Conservation (phyloP, 92 coral and sea anemone genomes). For the Galaxea fascicularis region DNA sequence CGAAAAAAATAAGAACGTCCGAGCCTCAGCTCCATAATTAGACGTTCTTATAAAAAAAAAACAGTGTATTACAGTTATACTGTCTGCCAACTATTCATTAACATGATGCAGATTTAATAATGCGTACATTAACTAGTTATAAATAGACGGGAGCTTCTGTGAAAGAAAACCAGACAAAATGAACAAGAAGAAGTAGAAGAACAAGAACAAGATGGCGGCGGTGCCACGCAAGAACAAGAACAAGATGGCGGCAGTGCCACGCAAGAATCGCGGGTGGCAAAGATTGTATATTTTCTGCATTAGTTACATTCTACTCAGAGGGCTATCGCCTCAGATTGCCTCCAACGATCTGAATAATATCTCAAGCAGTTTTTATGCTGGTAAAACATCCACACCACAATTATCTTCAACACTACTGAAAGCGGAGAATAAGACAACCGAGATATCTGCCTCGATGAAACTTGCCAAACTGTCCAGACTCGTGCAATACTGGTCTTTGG, state of each 20-base stretch:
- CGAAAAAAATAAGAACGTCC: no score
- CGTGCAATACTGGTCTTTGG: conserved; percentile 49
- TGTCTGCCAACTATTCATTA: no score
- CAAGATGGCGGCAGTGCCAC: conserved; percentile 39
- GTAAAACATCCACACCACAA: conserved; percentile 41
- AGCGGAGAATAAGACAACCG: conserved; percentile 24
- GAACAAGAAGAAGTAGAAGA: no score
- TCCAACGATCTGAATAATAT: conserved; percentile 20
- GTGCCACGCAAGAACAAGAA: no score
- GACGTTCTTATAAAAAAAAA: no score
- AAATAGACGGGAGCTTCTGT: no score
- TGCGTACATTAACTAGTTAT: no score
- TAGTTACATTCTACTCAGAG: conserved; percentile 3
- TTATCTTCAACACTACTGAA: conserved; percentile 19
- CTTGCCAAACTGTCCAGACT: conserved; percentile 31
- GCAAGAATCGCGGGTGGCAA: conserved; percentile 37
- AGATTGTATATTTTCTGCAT: conserved; percentile 38
- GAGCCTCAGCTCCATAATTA: no score
- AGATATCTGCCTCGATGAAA: conserved; percentile 21
- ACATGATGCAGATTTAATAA: no score
- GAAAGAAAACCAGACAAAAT: no score
- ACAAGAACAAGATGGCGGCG: no score
- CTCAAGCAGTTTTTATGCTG: conserved; percentile 45
- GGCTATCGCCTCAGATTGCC: conserved; percentile 33
- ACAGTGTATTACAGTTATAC: no score